Conservation (phyloP, 2,888 invertebrate species). For the Gerris lacustris region DNA sequence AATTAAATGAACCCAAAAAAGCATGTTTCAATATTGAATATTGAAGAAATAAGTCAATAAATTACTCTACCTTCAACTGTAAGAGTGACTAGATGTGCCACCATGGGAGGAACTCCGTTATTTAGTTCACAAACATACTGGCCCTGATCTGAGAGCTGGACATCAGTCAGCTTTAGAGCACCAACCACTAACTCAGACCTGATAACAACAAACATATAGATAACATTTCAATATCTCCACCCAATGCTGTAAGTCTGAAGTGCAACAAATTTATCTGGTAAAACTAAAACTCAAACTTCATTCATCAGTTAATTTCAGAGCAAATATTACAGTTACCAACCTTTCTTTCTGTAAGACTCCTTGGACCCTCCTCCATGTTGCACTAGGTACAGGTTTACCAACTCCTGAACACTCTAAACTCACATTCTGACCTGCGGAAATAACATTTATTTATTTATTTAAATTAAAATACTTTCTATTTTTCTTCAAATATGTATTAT, state of each 20-base stretch:
- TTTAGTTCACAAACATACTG: conserved; percentile 64
- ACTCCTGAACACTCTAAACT: conserved; percentile 58
- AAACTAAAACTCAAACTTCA: too few species aligned
- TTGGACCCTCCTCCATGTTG: conserved; percentile 52
- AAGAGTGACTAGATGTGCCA: conserved; percentile 41
- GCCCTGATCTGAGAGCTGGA: conserved; percentile 54
- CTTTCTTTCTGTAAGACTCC: conserved; percentile 43
- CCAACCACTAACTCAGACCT: conserved; percentile 37
- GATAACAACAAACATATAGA: too few species aligned
- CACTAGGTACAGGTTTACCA: conserved; percentile 53
- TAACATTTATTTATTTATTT: conserved; percentile 24
- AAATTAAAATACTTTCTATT: too few species aligned
- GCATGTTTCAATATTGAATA: too few species aligned
- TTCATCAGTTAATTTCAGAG: too few species aligned
- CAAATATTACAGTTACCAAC: too few species aligned
- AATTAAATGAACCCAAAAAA: too few species aligned
- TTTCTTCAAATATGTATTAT: too few species aligned
- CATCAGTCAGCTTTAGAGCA: conserved; percentile 48
- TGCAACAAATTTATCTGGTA: too few species aligned
- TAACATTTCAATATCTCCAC: too few species aligned
- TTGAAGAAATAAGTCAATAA: too few species aligned
- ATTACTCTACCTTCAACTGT: conserved; percentile 36
- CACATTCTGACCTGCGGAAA: conserved; percentile 46
- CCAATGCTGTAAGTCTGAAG: too few species aligned
- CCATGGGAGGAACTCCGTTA: conserved; percentile 45